Evolutionary conservation across 2,888 invertebrate genomes (phyloP), one percentile per base, ranked within the genome.

Genomic region (Cordilura impudica): DNA sequence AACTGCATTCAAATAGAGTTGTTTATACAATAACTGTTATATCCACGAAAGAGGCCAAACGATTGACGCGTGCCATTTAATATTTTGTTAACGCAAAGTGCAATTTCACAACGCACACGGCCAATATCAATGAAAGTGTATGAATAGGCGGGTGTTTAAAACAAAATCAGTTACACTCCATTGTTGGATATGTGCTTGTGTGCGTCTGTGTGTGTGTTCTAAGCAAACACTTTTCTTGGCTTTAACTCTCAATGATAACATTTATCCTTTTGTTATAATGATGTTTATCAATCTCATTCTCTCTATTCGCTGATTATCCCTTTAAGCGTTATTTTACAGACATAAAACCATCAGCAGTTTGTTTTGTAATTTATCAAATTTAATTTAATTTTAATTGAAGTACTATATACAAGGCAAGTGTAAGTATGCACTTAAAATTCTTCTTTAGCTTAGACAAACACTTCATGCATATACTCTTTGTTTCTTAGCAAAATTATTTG

Each of bases 1-100:
- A 89, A 88, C 87, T 88, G 88, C 86, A 87, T 88, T 86, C 87
- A 86, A 88, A 89, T 89, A 86, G 87, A 87, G 88, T 88, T 87
- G 88, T 87, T 87, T 87, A 87, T 87, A 84, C n/a, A 84, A 43
- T 26, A 51, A 10, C 18, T 18, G 8, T 43, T 21, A 49, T n/a
- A 39, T 39, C 56, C 21, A 3, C 56, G 16, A 16, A 76, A 70
- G 69, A 70, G 66, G 66, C 31, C 61, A 76, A 71, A 81, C 60
- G 70, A 26, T 69, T 43, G 77, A 54, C 78, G 66, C 73, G 72
- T 78, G 75, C 6, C 65, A 12, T 58, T 31, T 56, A 75, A 75
- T 63, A 56, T 75, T 75, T 76, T 63, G 63, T 16, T 51, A 76
- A 76, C 18, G 75, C 75, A 49, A 76, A 76, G 75, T 76, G 75